Evolutionary conservation across 2,113 vertebrate species (phyloP).

Genomic region (Corapipo altera): DNA sequence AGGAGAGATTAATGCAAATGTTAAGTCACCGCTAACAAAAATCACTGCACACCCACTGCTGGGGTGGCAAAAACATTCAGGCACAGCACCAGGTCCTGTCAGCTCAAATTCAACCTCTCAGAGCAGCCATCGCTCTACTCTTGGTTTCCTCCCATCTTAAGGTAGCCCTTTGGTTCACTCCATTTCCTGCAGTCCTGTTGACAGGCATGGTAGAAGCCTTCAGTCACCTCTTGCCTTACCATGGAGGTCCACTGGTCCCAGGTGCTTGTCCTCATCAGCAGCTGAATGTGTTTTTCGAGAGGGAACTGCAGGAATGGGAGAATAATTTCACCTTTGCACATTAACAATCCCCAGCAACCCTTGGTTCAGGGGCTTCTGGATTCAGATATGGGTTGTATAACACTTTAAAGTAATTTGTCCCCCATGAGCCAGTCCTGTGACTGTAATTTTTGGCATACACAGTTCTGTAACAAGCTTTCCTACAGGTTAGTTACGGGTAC

Average conservation of each 20-base stretch:
- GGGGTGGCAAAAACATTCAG: neutral
- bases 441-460: neutral
- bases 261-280: neutral
- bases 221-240: no score
- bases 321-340: neutral
- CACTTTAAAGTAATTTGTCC: neutral
- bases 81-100: neutral
- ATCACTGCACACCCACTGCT: neutral
- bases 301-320: neutral
- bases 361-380: neutral
- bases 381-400: neutral
- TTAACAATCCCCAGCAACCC: neutral
- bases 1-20: neutral
- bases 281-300: neutral
- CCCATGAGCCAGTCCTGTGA: neutral
- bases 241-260: neutral
- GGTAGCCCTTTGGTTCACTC: neutral
- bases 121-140: neutral
- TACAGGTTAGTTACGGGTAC: neutral
- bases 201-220: neutral
- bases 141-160: neutral
- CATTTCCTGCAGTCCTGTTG: neutral
- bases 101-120: neutral
- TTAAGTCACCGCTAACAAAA: neutral
- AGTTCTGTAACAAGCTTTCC: neutral